Conservation (phyloP, 2,888 invertebrate genomes). For the Aleiodes leptofemur region DNA sequence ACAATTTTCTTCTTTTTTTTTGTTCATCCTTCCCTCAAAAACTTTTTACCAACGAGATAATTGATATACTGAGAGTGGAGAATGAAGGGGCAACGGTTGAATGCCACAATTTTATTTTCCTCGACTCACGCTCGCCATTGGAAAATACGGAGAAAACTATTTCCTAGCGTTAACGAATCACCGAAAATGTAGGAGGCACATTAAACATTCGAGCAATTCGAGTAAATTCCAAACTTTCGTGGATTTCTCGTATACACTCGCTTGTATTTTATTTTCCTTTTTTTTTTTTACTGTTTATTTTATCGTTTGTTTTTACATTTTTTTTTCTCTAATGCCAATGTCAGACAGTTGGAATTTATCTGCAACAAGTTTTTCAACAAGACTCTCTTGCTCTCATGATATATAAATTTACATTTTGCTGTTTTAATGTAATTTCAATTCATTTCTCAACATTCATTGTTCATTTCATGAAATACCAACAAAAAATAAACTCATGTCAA, state of each 20-base stretch:
- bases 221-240: conserved; percentile 61
- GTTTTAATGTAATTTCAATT: conserved; percentile 66
- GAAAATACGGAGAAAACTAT: conserved; percentile 66
- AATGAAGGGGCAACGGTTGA: conserved; percentile 16
- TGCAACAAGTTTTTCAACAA: conserved; percentile 58
- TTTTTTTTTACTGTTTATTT: conserved; percentile 50
- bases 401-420: conserved; percentile 27
- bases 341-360: conserved; percentile 70
- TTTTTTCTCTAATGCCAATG: background rate
- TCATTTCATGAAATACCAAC: conserved; percentile 35
- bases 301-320: conserved; percentile 3
- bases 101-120: conserved; percentile 44
- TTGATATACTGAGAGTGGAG: conserved; percentile 10
- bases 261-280: conserved; percentile 49
- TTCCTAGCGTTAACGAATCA: conserved; percentile 68
- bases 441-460: conserved; percentile 55
- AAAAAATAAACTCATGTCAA: too few species aligned
- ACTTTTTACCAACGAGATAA: conserved; percentile 22
- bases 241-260: conserved; percentile 46
- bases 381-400: conserved; percentile 49
- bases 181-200: conserved; percentile 64
- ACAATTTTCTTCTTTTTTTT: background rate
- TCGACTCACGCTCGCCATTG: conserved; percentile 51
- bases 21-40: background rate
- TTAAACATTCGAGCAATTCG: conserved; percentile 73